These are phyloP conservation scores for Tragopan temminckii DNA, from an alignment of 2,797 vertebrate species.

Conservation along the genomic window DNA sequence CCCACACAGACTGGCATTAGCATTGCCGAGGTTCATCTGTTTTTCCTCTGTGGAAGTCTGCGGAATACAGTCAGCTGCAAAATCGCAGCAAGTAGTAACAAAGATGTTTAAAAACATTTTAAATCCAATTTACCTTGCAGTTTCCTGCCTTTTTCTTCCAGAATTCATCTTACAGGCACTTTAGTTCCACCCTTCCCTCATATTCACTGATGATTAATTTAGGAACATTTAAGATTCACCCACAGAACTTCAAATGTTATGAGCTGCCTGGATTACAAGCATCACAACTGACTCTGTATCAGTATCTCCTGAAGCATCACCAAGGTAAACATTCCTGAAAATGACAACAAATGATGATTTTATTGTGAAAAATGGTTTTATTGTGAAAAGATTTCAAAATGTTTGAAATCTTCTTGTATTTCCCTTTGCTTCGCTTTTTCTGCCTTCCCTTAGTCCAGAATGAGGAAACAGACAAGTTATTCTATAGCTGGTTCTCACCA, in stretches of 20 bases:
- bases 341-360: conserved; percentile 20
- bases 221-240: not conserved
- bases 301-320: not conserved
- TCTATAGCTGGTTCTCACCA: conserved; percentile 68
- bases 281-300: not conserved
- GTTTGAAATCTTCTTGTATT: conserved; percentile 57
- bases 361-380: conserved; percentile 45
- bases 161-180: not conserved
- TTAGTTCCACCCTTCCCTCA: not conserved
- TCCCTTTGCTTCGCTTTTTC: not conserved
- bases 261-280: not conserved
- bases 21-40: not conserved
- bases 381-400: conserved; percentile 52
- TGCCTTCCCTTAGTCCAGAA: conserved; percentile 34
- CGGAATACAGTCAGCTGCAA: not conserved
- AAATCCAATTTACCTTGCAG: not conserved
- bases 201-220: not conserved
- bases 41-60: not conserved
- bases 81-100: not conserved
- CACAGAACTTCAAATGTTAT: not conserved
- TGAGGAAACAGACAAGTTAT: conserved; percentile 58
- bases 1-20: not conserved
- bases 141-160: not conserved
- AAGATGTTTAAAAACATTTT: not conserved
- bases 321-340: not conserved